Conservation (phyloP, 2,888 invertebrate species). For the Drosophila parthenogenetica region DNA sequence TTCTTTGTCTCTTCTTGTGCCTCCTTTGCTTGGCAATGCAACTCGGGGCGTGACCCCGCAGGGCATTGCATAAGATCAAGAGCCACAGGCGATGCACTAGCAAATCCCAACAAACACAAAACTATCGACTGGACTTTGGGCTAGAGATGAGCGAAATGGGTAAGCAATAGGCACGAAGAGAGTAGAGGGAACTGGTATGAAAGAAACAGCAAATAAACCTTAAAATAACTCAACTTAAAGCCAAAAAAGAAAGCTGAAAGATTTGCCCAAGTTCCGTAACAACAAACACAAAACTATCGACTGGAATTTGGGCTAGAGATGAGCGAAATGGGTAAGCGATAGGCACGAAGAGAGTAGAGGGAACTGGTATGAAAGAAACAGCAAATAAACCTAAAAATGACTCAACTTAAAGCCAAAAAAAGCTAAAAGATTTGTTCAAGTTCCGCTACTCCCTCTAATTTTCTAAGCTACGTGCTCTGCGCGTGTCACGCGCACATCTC, state of each 20-base stretch:
- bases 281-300: constrained; percentile 22
- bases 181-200: too few relatives aligned
- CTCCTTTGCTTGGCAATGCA: not conserved
- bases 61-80: constrained; percentile 52
- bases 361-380: too few relatives aligned
- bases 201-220: too few relatives aligned
- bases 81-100: constrained; percentile 36
- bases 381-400: too few relatives aligned
- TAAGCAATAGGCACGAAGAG: not conserved
- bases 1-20: not conserved
- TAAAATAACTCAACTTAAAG: too few relatives aligned
- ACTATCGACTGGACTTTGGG: constrained; percentile 16
- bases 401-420: too few relatives aligned
- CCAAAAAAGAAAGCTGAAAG: too few relatives aligned
- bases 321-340: not conserved
- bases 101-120: constrained; percentile 22
- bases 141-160: constrained; percentile 13
- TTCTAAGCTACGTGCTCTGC: not conserved
- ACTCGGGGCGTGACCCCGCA: constrained; percentile 51
- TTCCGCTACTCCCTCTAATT: too few relatives aligned
- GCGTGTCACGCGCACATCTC: constrained; percentile 22
- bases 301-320: constrained; percentile 20
- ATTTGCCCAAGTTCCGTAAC: not conserved
- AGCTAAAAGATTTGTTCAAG: too few relatives aligned
- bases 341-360: not conserved